Evolutionary conservation across 1,140 invertebrate genomes (phyloP).

Genomic region (Yoshiicerus persimilis): DNA sequence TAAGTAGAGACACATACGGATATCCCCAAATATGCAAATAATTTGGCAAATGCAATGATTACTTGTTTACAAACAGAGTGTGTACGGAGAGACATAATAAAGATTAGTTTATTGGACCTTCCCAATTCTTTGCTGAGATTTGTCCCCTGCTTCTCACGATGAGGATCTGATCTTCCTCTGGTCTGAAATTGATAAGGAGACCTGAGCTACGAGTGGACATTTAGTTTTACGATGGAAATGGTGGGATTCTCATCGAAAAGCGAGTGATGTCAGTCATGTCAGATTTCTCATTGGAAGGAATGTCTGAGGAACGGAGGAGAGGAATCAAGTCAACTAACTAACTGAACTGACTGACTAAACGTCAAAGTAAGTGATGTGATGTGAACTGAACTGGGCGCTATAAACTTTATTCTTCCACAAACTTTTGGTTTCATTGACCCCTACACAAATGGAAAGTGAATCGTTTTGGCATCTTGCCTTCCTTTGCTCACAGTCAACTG

Average conservation of each 20-base stretch:
- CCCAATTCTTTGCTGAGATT: background rate
- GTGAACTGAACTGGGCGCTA: slow-evolving; percentile 6
- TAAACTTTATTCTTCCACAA: slow-evolving; percentile 24
- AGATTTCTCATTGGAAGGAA: background rate
- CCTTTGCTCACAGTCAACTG: slow-evolving; percentile 19
- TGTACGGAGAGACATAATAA: background rate
- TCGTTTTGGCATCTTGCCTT: slow-evolving; percentile 42
- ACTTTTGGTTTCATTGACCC: slow-evolving; percentile 48
- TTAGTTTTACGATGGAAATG: background rate
- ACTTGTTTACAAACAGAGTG: background rate
- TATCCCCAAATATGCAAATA: slow-evolving; percentile 4
- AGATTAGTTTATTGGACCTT: background rate
- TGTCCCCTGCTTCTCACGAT: background rate
- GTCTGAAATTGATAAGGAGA: background rate
- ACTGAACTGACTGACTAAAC: background rate
- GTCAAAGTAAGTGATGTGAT: background rate
- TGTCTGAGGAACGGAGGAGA: background rate
- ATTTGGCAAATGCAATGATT: background rate
- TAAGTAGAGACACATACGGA: background rate
- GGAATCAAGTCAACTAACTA: background rate
- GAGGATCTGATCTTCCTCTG: background rate
- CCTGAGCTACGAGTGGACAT: background rate
- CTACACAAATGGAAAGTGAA: slow-evolving; percentile 45
- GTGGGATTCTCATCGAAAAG: background rate
- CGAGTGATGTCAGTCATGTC: background rate